Base-by-base conservation (phyloP, 2,113 vertebrate species). In the Epinephelus cyanopodus region DNA sequence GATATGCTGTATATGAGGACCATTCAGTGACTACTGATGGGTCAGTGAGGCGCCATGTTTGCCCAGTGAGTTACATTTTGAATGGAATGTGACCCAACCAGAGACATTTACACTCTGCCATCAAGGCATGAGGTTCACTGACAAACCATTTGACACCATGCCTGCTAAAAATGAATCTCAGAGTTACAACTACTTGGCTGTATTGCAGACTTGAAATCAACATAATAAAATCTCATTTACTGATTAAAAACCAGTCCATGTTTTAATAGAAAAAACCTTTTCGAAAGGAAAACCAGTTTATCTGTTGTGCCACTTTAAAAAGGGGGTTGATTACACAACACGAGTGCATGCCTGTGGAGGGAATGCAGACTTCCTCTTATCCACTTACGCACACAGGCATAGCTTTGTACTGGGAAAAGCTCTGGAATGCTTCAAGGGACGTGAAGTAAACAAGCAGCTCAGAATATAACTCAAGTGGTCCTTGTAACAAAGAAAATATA, bases 281-380 rank as follows among this genome's bases (percentile, higher is more conserved):
- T 18, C 64, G 47, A 84, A 48, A 58, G 62, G 21, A 77, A 64
- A 75, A 42, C 19, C 54, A 73, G 56, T 74, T 78, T 57, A 72
- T 85, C 52, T 73, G 70, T 52, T 72, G 75, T 86, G 84, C 80
- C 79, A 81, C 85, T 89, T 88, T 81, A 68, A 87, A 88, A 88
- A 82, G 70, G 64, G 50, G 80, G 65, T 65, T 79, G 94, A 95
- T 95, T 95, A 94, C 92, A 93, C 92, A 95, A 94, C 88, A 81
- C 9, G 80, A 86, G 90, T 88, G 92, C 92, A 90, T 92, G 88
- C 83, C 88, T 91, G 87, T 82, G 79, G 86, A 92, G 88, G 88
- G 95, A 95, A 95, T 94, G 92, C 88, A 93, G 91, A 92, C 92
- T 95, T 94, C 93, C 94, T 95, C 92, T 94, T 93, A 95, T 94